These are phyloP conservation scores for Thymelicus acteon DNA, from an alignment of 2,888 invertebrate species.

Conservation along the genomic window DNA sequence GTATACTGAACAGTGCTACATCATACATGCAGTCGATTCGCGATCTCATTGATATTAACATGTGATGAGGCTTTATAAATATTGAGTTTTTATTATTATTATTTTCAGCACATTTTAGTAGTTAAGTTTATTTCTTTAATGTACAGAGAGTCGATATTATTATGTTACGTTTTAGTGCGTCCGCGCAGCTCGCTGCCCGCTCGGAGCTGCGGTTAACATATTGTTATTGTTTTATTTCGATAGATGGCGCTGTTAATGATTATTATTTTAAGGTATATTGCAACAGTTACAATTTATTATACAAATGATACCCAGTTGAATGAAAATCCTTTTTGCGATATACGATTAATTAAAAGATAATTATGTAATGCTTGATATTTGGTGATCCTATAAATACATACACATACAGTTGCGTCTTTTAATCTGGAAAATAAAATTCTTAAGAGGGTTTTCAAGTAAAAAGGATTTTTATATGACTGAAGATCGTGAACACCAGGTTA, in stretches of 20 bases:
- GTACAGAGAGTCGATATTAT: slow-evolving; percentile 67
- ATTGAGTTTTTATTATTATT: slow-evolving; percentile 52
- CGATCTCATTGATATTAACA: slow-evolving; percentile 73
- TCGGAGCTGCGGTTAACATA: slow-evolving; percentile 41
- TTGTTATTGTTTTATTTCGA: slow-evolving; percentile 39
- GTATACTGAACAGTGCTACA: slow-evolving; percentile 38
- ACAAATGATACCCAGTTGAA: slow-evolving; percentile 20
- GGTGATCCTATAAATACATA: neutral
- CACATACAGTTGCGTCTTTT: no score
- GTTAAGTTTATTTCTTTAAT: slow-evolving; percentile 61
- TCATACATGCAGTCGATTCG: slow-evolving; percentile 44
- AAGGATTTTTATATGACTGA: slow-evolving; percentile 36
- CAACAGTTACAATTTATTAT: slow-evolving; percentile 16
- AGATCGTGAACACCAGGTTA: slow-evolving; percentile 36
- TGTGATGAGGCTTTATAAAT: slow-evolving; percentile 70
- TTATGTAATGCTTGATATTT: neutral
- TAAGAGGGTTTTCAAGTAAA: neutral
- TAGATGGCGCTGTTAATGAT: slow-evolving; percentile 28
- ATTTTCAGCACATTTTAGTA: slow-evolving; percentile 59
- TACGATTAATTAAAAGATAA: no score
- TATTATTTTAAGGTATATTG: slow-evolving; percentile 18
- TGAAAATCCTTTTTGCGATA: slow-evolving; percentile 23
- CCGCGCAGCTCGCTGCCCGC: slow-evolving; percentile 42
- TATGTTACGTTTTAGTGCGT: slow-evolving; percentile 58
- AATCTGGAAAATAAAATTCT: no score